A percentile compares a stretch with the other conserved stretches of the same genome.
Conservation (phyloP, 2,888 invertebrate species). For the Ryuthela nishihirai region DNA sequence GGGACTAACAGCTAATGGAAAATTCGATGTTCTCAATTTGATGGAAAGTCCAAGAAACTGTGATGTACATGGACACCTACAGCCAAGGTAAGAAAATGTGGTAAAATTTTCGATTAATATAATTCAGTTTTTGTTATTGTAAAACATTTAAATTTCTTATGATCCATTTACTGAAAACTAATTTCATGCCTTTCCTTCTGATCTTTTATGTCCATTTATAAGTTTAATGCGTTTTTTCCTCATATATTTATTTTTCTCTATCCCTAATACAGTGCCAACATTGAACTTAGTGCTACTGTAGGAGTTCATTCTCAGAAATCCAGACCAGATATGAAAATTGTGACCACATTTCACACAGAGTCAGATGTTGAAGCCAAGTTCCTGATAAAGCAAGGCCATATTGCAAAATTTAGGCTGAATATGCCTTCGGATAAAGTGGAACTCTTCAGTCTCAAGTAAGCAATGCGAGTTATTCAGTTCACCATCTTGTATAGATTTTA, state of each 20-base stretch:
- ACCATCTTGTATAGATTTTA: too few species aligned
- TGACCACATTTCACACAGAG: conserved; percentile 14
- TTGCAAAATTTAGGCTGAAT: conserved; percentile 4
- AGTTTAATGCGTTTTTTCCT: too few species aligned
- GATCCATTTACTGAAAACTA: too few species aligned
- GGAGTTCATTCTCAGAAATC: conserved; percentile 19
- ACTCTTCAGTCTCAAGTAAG: conserved; percentile 19
- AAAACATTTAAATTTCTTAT: too few species aligned
- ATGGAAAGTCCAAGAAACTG: conserved; percentile 9
- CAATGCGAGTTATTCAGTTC: too few species aligned
- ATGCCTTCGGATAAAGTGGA: conserved; percentile 28
- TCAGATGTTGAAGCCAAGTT: conserved; percentile 15
- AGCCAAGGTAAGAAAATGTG: conserved; percentile 18
- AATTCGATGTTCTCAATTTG: conserved; percentile 12
- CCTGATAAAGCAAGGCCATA: conserved; percentile 15
- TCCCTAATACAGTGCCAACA: conserved; percentile 18
- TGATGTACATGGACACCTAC: conserved; percentile 10
- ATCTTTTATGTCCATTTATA: too few species aligned
- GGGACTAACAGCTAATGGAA: conserved; percentile 24
- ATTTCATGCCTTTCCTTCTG: too few species aligned
- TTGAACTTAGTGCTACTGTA: conserved; percentile 13
- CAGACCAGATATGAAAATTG: conserved; percentile 18
- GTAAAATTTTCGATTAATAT: not conserved
- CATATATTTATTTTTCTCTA: too few species aligned
- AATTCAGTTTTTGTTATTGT: too few species aligned